Base-by-base conservation (phyloP, 2,888 invertebrate species). In the Trichopria drosophilae region DNA sequence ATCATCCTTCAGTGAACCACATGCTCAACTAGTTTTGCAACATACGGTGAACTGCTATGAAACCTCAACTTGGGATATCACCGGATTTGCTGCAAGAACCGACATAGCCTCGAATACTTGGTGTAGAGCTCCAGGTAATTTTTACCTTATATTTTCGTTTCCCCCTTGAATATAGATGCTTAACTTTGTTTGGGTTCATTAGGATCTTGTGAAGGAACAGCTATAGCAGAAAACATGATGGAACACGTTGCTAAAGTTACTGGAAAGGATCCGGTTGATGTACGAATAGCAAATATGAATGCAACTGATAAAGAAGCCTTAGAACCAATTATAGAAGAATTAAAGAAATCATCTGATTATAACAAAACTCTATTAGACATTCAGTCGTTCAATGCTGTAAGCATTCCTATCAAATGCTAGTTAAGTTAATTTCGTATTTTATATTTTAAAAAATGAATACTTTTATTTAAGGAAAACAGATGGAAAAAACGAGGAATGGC, bases 401-500 rank as follows among this genome's bases (percentile, higher is more conserved):
- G 59, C 36, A 9, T n/a, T n/a, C n/a, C 39, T 15, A n/a, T n/a
- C n/a, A 39, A 22, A 29, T 34, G 45, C 12, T 40, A 20, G 19
- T 26, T 37, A 20, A 32, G 6, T 24, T 6, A 7, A 24, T 24
- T 24, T 24, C 24, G 6, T 24, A 7, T n/a, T n/a, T n/a, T n/a
- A n/a, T n/a, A n/a, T n/a, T n/a, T 10, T 9, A 7, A 10, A 9
- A 32, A 32, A 32, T 13, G 12, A 6, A 24, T 6, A 26, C 15
- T 15, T 37, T n/a, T 39, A 44, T 48, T 6, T 62, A 62, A 83
- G 84, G 77, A 80, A 40, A 90, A 91, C 74, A 79, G 88, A 22
- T 93, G 92, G 91, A 87, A 82, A 63, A 93, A 93, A 69, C 81
- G 82, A 28, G 92, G 88, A 0, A 72, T 88, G 2, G 77, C 84